Conservation (phyloP, 2,888 invertebrate genomes). For the Metopia argyrocephala region DNA sequence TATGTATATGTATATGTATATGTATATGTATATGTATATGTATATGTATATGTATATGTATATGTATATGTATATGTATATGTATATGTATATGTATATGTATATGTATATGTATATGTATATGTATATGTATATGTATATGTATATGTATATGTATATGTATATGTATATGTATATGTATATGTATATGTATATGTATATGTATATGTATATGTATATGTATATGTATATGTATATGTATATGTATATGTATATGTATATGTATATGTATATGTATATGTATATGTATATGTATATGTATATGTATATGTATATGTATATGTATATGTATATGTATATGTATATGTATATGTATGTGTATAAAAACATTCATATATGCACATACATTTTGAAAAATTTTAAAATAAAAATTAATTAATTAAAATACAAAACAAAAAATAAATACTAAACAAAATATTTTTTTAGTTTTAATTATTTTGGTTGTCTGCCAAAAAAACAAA, state of each 20-base stretch:
- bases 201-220: background rate
- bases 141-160: background rate
- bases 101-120: background rate
- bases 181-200: background rate
- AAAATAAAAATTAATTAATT: background rate
- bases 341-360: background rate
- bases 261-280: background rate
- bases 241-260: background rate
- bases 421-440: background rate
- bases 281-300: background rate
- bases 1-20: background rate
- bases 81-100: background rate
- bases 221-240: background rate
- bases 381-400: background rate
- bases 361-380: background rate
- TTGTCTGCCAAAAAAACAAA: constrained; percentile 10
- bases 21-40: background rate
- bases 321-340: background rate
- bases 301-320: too few relatives aligned
- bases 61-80: background rate
- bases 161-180: background rate
- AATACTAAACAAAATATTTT: too few relatives aligned
- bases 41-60: background rate
- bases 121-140: background rate
- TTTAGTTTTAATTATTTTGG: constrained; percentile 12